Conservation (phyloP, 2,113 vertebrate species). For the Platichthys flesus region DNA sequence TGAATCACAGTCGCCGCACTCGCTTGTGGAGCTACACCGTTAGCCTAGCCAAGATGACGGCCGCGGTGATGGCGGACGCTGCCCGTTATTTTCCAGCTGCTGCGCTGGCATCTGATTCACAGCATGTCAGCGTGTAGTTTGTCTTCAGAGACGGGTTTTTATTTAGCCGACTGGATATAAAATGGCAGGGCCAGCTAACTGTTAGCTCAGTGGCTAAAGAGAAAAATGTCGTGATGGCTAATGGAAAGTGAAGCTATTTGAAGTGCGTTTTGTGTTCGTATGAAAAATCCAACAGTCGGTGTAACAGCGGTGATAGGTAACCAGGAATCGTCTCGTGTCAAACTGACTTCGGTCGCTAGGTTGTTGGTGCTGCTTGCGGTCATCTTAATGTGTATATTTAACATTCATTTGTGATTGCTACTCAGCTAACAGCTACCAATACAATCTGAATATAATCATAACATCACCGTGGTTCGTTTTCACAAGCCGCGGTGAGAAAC, state of each 20-base stretch:
- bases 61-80: conserved; percentile 60
- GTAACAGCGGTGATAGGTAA: fast-evolving
- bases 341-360: background rate
- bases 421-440: background rate
- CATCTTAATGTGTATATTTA: background rate
- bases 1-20: background rate
- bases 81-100: conserved; percentile 67
- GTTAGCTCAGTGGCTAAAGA: background rate
- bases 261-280: conserved; percentile 48
- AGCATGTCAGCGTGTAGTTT: background rate
- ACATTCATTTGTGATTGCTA: background rate
- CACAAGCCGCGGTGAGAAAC: background rate
- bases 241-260: conserved; percentile 34
- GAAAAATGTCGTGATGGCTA: conserved; percentile 47
- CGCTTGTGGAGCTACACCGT: conserved; percentile 55
- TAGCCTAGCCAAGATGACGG: conserved; percentile 72
- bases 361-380: background rate
- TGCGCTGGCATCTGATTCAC: conserved; percentile 4
- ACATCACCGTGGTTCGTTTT: background rate
- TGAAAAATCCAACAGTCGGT: background rate
- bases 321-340: background rate
- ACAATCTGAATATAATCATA: background rate
- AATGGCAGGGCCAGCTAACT: fast-evolving
- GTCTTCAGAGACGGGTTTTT: fast-evolving
- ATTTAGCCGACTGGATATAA: fast-evolving